Percentiles rank a stretch among this genome's conserved stretches.
These are phyloP conservation scores for Andinoacara biseriatus DNA, from an alignment of 2,113 vertebrate species.

Conservation along the genomic window DNA sequence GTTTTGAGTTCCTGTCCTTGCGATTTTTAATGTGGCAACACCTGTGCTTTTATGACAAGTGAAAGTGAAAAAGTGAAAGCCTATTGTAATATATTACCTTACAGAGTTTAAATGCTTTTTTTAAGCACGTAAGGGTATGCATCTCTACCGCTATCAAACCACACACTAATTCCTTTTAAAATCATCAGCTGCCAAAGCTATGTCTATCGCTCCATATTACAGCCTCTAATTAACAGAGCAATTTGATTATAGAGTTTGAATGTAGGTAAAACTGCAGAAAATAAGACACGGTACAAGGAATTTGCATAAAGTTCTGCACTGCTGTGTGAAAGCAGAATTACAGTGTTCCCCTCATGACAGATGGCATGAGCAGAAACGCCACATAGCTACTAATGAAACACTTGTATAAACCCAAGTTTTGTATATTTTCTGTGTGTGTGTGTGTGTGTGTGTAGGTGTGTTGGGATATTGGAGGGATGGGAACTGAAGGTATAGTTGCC, in stretches of 20 bases:
- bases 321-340: constrained; percentile 5
- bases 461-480: not conserved
- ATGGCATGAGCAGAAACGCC: constrained; percentile 3
- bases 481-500: not conserved
- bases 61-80: constrained; percentile 21
- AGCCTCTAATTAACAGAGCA: not conserved
- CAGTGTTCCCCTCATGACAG: constrained; percentile 9
- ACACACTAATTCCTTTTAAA: not conserved
- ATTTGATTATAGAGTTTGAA: not conserved
- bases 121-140: not conserved
- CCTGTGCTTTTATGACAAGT: not conserved
- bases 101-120: not conserved
- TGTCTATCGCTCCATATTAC: not conserved
- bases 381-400: constrained; percentile 11
- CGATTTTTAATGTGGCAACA: constrained; percentile 7
- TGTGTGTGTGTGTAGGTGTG: not conserved
- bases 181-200: not conserved
- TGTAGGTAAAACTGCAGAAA: not conserved
- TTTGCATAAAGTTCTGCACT: not conserved
- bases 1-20: not conserved
- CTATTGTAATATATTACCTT: constrained; percentile 1
- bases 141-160: not conserved
- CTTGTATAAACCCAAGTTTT: not conserved
- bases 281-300: not conserved
- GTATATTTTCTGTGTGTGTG: not conserved